These are phyloP conservation scores for Condylura cristata DNA, from an alignment of 2,113 vertebrate genomes.

Conservation along the genomic window DNA sequence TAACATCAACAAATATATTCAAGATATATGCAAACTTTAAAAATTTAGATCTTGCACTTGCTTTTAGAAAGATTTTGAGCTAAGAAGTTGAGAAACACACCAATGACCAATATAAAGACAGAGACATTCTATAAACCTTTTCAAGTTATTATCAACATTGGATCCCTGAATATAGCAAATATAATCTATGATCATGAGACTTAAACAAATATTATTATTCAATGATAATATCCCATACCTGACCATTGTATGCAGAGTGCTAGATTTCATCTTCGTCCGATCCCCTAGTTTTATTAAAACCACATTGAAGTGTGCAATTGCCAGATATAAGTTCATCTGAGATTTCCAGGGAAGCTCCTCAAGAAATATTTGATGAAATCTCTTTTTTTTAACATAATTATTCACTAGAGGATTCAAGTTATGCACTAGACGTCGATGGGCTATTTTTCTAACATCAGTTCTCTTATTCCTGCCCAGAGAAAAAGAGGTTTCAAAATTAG, in stretches of 20 bases:
- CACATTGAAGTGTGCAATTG: slow-evolving; percentile 86
- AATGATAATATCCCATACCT: slow-evolving; percentile 79
- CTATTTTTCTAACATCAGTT: slow-evolving; percentile 76
- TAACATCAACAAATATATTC: background rate
- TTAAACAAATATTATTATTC: background rate
- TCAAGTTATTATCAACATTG: background rate
- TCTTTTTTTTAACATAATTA: slow-evolving; percentile 78
- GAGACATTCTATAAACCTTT: background rate
- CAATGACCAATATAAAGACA: background rate
- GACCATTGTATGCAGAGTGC: slow-evolving; percentile 39
- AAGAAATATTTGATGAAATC: slow-evolving; percentile 83
- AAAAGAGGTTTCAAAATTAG: slow-evolving; percentile 46
- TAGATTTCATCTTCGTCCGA: slow-evolving; percentile 60
- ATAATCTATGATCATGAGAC: background rate
- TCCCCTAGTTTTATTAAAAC: slow-evolving; percentile 85
- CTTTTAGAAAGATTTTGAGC: background rate
- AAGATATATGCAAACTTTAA: background rate
- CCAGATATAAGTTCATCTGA: slow-evolving; percentile 90
- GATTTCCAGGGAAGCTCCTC: slow-evolving; percentile 92
- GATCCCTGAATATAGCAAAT: background rate
- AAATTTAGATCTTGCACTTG: background rate
- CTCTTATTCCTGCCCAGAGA: slow-evolving; percentile 63
- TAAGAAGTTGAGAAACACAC: background rate
- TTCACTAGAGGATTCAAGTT: slow-evolving; percentile 81
- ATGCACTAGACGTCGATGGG: slow-evolving; percentile 78